These are phyloP conservation scores for Armadillidium nasatum DNA, from an alignment of 1,140 invertebrate genomes.

Conservation along the genomic window DNA sequence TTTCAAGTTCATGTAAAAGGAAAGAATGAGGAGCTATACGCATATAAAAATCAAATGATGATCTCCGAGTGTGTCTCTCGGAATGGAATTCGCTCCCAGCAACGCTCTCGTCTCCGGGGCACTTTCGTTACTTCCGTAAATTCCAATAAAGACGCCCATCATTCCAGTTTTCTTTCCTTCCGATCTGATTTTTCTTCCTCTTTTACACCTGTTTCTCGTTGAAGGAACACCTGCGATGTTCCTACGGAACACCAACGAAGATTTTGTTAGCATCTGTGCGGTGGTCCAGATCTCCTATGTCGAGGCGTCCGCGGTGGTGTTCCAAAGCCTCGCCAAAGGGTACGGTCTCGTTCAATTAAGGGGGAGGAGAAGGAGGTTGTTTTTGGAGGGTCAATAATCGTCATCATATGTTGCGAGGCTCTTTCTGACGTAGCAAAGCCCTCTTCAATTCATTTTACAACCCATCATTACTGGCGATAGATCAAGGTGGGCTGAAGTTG, in stretches of 20 bases:
- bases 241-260: background rate
- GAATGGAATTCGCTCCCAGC: background rate
- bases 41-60: background rate
- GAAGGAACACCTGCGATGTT: constrained; percentile 2
- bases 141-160: background rate
- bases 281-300: constrained; percentile 5
- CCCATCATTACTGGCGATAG: background rate
- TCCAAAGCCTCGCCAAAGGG: constrained; percentile 2
- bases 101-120: background rate
- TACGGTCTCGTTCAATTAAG: constrained; percentile 3
- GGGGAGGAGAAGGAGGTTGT: background rate
- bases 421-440: background rate
- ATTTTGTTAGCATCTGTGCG: constrained; percentile 9
- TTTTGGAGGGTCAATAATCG: background rate
- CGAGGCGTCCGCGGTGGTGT: background rate
- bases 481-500: background rate
- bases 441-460: background rate
- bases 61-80: background rate
- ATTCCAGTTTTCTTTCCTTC: background rate
- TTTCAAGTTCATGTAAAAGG: background rate
- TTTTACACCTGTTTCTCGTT: background rate
- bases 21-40: background rate
- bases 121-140: background rate
- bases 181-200: background rate
- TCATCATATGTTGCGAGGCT: background rate